A percentile compares a stretch with the other conserved stretches of the same genome.
Conservation (phyloP, 2,797 vertebrate species). For the Tragelaphus eurycerus region DNA sequence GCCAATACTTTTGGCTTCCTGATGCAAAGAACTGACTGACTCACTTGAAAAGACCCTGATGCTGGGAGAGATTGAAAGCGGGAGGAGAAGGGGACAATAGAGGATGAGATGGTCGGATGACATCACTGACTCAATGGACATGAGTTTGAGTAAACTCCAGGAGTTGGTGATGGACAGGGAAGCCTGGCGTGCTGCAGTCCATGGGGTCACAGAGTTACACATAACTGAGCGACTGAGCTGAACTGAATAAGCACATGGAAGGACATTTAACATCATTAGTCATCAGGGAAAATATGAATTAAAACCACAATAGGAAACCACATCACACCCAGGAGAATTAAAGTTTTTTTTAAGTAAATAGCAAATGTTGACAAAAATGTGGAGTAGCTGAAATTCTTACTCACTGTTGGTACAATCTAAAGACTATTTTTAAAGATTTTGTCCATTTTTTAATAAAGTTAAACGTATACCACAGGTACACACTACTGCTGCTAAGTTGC, state of each 20-base stretch:
- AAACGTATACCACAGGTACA: neutral
- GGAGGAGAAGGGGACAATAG: neutral
- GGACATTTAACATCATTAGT: neutral
- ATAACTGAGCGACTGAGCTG: neutral
- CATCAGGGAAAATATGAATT: neutral
- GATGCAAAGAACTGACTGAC: neutral
- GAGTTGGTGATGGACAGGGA: neutral
- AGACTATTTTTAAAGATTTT: conserved; percentile 6
- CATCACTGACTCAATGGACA: neutral
- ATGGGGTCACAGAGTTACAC: neutral
- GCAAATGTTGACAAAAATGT: conserved; percentile 6
- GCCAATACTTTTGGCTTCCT: neutral
- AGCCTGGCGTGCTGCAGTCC: neutral
- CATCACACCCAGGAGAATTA: neutral
- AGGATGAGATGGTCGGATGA: neutral
- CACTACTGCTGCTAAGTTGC: neutral
- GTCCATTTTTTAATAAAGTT: neutral
- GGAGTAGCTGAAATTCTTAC: neutral
- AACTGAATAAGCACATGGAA: neutral
- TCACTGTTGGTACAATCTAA: neutral
- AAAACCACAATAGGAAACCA: neutral
- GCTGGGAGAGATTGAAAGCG: neutral
- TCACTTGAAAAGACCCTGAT: neutral
- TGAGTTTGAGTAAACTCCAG: neutral
- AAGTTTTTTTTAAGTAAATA: neutral